phyloP scores from a whole-genome alignment of 2,888 invertebrate species.

The Pegoplata infirma region DNA sequence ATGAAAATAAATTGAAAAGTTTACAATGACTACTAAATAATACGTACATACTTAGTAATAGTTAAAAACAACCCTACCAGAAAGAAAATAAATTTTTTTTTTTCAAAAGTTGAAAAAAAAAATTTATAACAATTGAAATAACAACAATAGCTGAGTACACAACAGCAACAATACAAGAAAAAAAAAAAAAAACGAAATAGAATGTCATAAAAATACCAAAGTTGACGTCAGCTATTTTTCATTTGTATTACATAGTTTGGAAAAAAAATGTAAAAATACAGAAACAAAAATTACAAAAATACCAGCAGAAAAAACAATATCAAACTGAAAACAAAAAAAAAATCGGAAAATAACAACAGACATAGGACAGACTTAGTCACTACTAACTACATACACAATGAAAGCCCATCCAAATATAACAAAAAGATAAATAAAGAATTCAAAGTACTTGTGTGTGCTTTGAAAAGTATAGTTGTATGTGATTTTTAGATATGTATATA shows the following conservation, averaged over 20 bases:
- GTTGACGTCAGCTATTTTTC: constrained; percentile 49
- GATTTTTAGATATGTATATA: too few species aligned
- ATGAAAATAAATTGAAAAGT: not conserved
- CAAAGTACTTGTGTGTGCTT: not conserved
- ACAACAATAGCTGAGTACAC: not conserved
- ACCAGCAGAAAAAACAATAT: constrained; percentile 6
- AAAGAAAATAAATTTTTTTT: not conserved
- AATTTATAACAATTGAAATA: not conserved
- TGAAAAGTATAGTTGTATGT: too few species aligned
- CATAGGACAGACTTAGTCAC: constrained; percentile 54
- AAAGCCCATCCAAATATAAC: constrained; percentile 4
- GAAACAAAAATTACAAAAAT: not conserved
- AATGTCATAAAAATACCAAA: constrained; percentile 46
- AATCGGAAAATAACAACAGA: constrained; percentile 56
- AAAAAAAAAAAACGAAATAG: constrained; percentile 6
- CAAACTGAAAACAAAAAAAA: constrained; percentile 26
- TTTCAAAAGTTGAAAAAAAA: constrained; percentile 1
- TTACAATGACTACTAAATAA: not conserved
- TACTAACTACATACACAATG: constrained; percentile 31
- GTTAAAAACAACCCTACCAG: not conserved
- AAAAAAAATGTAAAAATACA: not conserved
- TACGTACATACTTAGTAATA: too few species aligned
- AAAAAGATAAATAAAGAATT: constrained; percentile 24
- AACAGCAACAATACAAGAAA: constrained; percentile 6
- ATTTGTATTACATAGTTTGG: constrained; percentile 26